Evolutionary conservation across 2,113 vertebrate species (phyloP), one percentile per base, ranked within the genome.

Genomic region (Irena cyanogastra): DNA sequence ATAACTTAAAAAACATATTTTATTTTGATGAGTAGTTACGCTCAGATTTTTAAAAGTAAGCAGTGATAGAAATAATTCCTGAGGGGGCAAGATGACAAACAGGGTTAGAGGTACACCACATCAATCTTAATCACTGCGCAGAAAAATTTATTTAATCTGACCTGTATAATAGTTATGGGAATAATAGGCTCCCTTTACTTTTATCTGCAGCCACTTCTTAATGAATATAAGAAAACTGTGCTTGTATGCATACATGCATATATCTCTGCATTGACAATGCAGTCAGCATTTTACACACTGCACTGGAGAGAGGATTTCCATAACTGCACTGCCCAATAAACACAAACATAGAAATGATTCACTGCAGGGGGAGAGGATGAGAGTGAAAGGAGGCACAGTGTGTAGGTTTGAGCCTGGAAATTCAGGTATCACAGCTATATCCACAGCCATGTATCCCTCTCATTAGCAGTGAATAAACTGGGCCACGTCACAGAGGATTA

Each of bases 401-500:
- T 45, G 37, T 57, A 33, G 9, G 2, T 64, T 65, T 66, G 59
- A 90, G 63, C 56, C 41, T 81, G 47, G 49, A 82, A 84, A 91
- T 84, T 49, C 52, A 84, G 74, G 44, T 94, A 79, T 68, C 13
- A 16, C 20, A 39, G 35, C 37, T 35, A 3, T 22, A 52, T 31
- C 24, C 0, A 0, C 70, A 44, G 39, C 39, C 24, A 7, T 17
- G 21, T 28, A 41, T 41, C 19, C 23, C 23, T 49, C 82, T 90
- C 14, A 13, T 94, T 94, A 96, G 68, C 50, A 26, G 33, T 5
- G 71, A 69, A 50, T 83, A 93, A 95, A 94, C 24, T 83, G 50
- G 90, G 83, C 75, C 87, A 75, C 59, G 90, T 96, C 94, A 88
- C 50, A 72, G 53, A 82, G 65, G 37, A 94, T 94, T 94, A 93